Evolutionary conservation across 2,888 invertebrate species (phyloP), one percentile per base, ranked within the genome.

Genomic region (Bugula neritina): DNA sequence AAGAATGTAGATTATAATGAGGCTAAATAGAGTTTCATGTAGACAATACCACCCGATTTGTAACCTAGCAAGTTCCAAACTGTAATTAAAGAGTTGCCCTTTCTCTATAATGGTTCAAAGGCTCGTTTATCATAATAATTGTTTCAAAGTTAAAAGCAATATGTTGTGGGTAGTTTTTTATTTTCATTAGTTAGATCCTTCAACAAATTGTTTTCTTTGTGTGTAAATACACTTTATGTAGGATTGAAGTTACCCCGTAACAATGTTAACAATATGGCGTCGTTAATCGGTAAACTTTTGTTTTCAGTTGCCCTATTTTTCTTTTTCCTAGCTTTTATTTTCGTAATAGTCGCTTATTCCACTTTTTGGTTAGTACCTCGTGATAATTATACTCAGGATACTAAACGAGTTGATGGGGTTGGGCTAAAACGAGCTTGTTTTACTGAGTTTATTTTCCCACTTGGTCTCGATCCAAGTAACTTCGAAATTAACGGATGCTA

Each of bases 271-370:
- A 43, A 43, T 23, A 63, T 63, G 63, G 63, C 63, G 27, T 29
- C 63, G 25, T 34, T 63, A 13, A 31, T 63, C 13, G 63, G 63
- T 5, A 63, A 63, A n/a, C 5, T 63, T 3, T 31, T 63, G 13
- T 63, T 63, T 31, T 13, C 63, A 21, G 31, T 5, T 63, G 63
- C 63, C 27, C 34, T 63, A 25, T 63, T 63, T 63, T 63, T 63
- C 25, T 63, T 63, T 63, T 31, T 63, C 31, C 29, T 63, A 13
- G 63, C 63, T 5, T 63, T 63, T 27, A n/a, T 63, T 5, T 63
- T 63, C n/a, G 63, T 63, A 34, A 63, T 63, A 10, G 34, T 31
- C 3, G 63, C 25, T 29, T 63, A 63, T 63, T 27, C 21, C 34
- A 63, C 63, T 29, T 63, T 25, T 31, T 63, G 63, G 63, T n/a